phyloP scores from a whole-genome alignment of 2,888 invertebrate genomes.

The Pollenia angustigena region DNA sequence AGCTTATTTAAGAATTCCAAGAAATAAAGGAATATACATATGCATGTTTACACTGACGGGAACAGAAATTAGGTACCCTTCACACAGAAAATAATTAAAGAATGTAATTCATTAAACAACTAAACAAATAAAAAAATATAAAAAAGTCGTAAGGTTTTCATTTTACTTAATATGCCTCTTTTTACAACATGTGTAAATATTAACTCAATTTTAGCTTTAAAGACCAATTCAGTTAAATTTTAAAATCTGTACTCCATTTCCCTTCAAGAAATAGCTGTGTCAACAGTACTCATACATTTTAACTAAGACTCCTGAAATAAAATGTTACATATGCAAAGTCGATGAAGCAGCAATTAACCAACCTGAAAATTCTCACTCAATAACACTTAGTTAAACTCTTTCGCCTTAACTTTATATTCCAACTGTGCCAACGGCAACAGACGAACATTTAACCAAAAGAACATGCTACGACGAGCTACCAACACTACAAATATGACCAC shows the following conservation, averaged over 20 bases:
- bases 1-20: too few species aligned
- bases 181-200: too few species aligned
- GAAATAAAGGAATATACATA: too few species aligned
- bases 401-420: constrained; percentile 36
- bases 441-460: constrained; percentile 38
- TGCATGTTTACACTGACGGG: too few species aligned
- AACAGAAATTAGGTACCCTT: too few species aligned
- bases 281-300: not conserved
- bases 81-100: too few species aligned
- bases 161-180: too few species aligned
- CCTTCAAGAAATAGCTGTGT: not conserved
- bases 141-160: too few species aligned
- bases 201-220: not conserved
- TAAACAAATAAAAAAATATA: too few species aligned
- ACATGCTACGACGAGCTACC: constrained; percentile 26
- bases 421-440: constrained; percentile 10
- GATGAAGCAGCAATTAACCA: constrained; percentile 64
- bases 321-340: constrained; percentile 39
- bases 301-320: constrained; percentile 6
- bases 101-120: too few species aligned
- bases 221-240: not conserved
- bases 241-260: not conserved
- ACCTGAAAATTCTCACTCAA: constrained; percentile 58
- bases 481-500: constrained; percentile 43
- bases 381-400: constrained; percentile 40